Percentiles rank a stretch among this genome's conserved stretches.
Conservation (phyloP, 2,888 invertebrate genomes). For the Rhamphomyia laevipes region DNA sequence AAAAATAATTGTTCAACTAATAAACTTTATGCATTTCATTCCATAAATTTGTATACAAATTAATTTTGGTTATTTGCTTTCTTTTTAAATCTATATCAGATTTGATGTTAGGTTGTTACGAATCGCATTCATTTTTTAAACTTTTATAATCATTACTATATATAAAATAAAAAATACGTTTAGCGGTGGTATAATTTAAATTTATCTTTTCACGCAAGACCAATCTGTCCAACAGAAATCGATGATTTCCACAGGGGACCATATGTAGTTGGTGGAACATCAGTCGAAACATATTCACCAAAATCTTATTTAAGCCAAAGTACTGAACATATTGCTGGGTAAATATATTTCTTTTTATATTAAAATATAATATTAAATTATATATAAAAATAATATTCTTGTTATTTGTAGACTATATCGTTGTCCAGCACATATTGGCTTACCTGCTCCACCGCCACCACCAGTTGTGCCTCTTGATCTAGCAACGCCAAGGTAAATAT, state of each 20-base stretch:
- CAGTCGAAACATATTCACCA: no score
- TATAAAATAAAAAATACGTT: no score
- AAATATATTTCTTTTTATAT: conserved; percentile 12
- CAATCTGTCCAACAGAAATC: conserved; percentile 16
- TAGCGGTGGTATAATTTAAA: no score
- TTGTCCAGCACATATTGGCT: conserved; percentile 47
- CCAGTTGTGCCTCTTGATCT: conserved; percentile 43
- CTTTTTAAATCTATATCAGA: no score
- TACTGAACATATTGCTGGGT: conserved; percentile 29
- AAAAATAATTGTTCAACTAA: no score
- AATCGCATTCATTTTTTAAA: no score
- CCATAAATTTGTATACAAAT: no score
- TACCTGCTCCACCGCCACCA: conserved; percentile 46
- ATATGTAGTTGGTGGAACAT: conserved; percentile 15
- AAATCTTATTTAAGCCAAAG: conserved; percentile 33
- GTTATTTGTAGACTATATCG: conserved; percentile 28
- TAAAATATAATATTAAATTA: neutral
- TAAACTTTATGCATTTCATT: no score
- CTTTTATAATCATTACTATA: no score
- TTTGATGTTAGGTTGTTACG: no score
- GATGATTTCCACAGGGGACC: conserved; percentile 16
- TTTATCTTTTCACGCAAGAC: no score
- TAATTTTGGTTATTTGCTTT: no score
- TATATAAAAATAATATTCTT: neutral
- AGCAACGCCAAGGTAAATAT: conserved; percentile 28